Evolutionary conservation across 2,797 vertebrate genomes (phyloP).

Genomic region (Bucorvus abyssinicus): DNA sequence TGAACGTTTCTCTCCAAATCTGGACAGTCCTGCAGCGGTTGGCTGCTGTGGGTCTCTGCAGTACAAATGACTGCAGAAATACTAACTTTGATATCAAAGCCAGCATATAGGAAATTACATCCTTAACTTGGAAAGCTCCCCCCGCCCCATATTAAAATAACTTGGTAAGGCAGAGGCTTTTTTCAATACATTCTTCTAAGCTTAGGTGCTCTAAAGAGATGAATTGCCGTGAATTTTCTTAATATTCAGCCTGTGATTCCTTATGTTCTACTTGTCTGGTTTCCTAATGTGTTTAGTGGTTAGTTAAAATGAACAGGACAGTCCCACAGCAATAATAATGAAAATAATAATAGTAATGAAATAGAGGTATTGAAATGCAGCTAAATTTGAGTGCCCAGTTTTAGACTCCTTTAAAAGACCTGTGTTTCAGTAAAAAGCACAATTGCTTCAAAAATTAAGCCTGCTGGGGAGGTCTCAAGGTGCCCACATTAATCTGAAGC

Average conservation of each 20-base stretch:
- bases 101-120: not conserved
- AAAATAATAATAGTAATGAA: not conserved
- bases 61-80: not conserved
- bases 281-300: not conserved
- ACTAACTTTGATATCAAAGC: not conserved
- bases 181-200: not conserved
- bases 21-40: not conserved
- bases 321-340: not conserved
- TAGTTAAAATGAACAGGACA: not conserved
- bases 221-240: not conserved
- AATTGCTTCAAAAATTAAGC: not conserved
- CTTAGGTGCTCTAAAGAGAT: not conserved
- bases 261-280: not conserved
- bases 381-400: not conserved
- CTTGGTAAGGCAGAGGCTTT: not conserved
- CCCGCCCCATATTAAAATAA: not conserved
- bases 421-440: not conserved
- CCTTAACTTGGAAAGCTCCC: not conserved
- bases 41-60: not conserved
- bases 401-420: not conserved
- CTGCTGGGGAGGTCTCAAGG: not conserved
- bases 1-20: not conserved
- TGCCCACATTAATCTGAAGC: not conserved
- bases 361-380: not conserved
- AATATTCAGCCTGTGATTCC: not conserved